Base-by-base conservation (phyloP, 2,888 invertebrate species). In the Candidula unifasciata region DNA sequence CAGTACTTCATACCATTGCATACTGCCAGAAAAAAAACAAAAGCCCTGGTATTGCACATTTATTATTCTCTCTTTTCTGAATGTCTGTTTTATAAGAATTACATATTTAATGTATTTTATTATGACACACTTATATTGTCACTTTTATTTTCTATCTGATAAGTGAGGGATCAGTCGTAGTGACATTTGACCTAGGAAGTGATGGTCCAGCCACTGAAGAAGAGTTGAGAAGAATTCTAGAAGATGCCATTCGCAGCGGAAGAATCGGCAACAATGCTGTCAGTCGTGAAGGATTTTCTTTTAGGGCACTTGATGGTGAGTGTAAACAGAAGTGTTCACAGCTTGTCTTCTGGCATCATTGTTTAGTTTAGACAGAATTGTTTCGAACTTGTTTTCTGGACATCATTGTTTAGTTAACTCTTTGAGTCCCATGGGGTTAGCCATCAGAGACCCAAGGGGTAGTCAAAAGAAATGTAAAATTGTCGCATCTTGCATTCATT, bases 131-230 rank as follows among this genome's bases (percentile, higher is more conserved):
- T 60, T 60, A 60, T 24, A 21, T 60, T n/a, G 3, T 37, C 18
- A 18, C 37, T 37, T 18, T 37, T 24, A 5, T 73, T 30, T 74
- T 27, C 16, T 18, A 5, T 54, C 8, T 74, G 18, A 27, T 16
- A n/a, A 74, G 74, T 35, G 87, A 88, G 5, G 91, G 91, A 27
- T 91, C 91, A n/a, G 80, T 92, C 71, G 86, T 92, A 86, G 96
- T 96, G 33, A 96, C 96, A 0, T 93, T 96, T 87, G 96, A 96
- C 92, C 94, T 97, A 82, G 95, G 95, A 16, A 95, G 96, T 0
- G 94, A 94, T 13, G 95, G 95, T 24, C 95, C 94, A 90, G 95
- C 95, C 78, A 94, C 96, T 87, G 95, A 95, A 21, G 92, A 94
- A 8, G 93, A 95, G 1, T 93, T 97, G 10, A 94, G 94, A 77